Evolutionary conservation across 2,797 vertebrate genomes (phyloP).

Genomic region (Xerus rutilus): DNA sequence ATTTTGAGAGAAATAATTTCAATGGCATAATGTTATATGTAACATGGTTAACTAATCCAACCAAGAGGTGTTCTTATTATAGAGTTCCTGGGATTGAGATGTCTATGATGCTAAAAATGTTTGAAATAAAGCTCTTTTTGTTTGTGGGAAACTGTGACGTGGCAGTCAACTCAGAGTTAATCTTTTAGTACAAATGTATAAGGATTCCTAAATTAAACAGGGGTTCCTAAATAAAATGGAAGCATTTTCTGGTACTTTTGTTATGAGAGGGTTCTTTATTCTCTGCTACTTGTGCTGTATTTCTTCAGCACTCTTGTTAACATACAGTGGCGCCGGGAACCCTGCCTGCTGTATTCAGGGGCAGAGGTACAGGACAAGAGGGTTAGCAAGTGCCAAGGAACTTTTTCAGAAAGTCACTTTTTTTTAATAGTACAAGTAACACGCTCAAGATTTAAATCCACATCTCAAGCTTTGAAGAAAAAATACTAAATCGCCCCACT

Average conservation of each 20-base stretch:
- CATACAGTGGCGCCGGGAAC: fast-evolving
- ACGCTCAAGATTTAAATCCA: neutral
- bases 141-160: too few relatives aligned
- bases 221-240: neutral
- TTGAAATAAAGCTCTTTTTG: neutral
- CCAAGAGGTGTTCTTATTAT: neutral
- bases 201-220: neutral
- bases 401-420: neutral
- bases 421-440: neutral
- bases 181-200: neutral
- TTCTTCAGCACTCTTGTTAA: too few relatives aligned
- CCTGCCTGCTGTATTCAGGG: neutral
- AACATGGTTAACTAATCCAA: too few relatives aligned
- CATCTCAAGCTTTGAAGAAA: neutral
- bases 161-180: neutral
- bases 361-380: neutral
- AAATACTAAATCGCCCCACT: neutral
- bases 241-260: too few relatives aligned
- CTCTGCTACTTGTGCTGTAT: neutral
- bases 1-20: neutral
- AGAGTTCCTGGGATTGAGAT: neutral
- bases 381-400: neutral
- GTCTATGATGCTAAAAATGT: neutral
- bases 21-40: neutral
- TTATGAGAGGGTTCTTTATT: neutral